phyloP scores from a whole-genome alignment of 2,888 invertebrate species.

The Nebria brevicollis region DNA sequence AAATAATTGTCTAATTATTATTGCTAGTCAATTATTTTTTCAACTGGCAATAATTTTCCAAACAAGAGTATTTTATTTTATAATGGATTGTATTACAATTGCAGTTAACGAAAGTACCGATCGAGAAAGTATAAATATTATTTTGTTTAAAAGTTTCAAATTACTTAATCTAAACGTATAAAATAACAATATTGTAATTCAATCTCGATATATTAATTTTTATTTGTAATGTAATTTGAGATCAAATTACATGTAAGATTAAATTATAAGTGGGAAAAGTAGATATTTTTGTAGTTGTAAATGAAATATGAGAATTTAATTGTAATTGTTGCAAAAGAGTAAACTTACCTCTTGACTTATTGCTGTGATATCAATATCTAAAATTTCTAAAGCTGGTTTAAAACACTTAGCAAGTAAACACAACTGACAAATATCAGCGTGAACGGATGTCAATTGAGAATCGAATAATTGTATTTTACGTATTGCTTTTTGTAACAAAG shows the following conservation, averaged over 20 bases:
- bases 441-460: constrained; percentile 92
- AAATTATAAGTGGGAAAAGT: too few relatives aligned
- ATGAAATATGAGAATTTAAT: not conserved
- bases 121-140: too few relatives aligned
- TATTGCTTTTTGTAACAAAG: constrained; percentile 83
- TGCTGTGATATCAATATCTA: constrained; percentile 91
- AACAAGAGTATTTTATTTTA: not conserved
- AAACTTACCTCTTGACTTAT: constrained; percentile 82
- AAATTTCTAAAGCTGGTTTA: constrained; percentile 87
- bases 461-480: constrained; percentile 87
- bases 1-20: constrained; percentile 48
- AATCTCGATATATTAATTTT: not conserved
- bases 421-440: constrained; percentile 92
- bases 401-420: constrained; percentile 92
- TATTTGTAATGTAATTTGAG: not conserved
- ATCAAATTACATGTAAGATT: not conserved
- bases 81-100: too few relatives aligned
- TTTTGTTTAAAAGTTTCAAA: too few relatives aligned
- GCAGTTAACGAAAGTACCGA: too few relatives aligned
- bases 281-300: not conserved
- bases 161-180: too few relatives aligned
- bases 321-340: too few relatives aligned
- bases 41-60: not conserved
- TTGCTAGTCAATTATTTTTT: not conserved
- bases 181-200: not conserved